These are phyloP conservation scores for Magallana gigas DNA, from an alignment of 1,140 invertebrate species.

Conservation along the genomic window DNA sequence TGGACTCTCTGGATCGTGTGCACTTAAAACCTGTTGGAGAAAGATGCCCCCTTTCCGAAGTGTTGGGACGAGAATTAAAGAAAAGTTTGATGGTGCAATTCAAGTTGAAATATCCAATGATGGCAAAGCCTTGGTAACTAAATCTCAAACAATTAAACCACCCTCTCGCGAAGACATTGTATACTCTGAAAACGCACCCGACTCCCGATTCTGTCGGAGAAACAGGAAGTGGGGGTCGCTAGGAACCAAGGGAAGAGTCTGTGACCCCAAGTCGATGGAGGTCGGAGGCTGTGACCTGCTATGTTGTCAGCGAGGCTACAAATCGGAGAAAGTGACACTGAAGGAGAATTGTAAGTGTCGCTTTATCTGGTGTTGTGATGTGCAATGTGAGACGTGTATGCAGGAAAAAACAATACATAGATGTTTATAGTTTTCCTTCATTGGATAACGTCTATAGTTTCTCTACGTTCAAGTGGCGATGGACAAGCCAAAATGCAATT, in stretches of 20 bases:
- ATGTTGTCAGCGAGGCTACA: conserved; percentile 78
- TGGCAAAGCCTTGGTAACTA: conserved; percentile 69
- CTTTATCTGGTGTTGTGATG: conserved; percentile 76
- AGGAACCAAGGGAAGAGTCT: conserved; percentile 74
- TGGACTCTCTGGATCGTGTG: conserved; percentile 96
- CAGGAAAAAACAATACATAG: conserved; percentile 65
- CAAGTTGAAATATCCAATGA: conserved; percentile 82
- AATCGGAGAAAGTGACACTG: conserved; percentile 61
- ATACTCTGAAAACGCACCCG: conserved; percentile 92
- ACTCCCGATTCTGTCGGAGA: conserved; percentile 87
- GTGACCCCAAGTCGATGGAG: conserved; percentile 77
- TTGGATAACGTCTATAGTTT: not conserved
- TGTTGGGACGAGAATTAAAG: conserved; percentile 89
- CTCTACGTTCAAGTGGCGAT: not conserved
- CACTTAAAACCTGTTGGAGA: conserved; percentile 96
- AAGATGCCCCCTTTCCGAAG: conserved; percentile 90
- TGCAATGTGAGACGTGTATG: conserved; percentile 72
- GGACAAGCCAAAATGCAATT: not conserved
- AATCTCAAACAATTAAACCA: conserved; percentile 80
- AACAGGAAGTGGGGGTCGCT: conserved; percentile 70
- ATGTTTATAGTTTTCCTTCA: conserved; percentile 60
- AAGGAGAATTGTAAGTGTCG: conserved; percentile 73
- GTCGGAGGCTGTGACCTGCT: conserved; percentile 80
- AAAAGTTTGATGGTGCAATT: conserved; percentile 89
- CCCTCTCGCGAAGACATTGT: conserved; percentile 93